Percentiles rank a stretch among this genome's conserved stretches.
These are phyloP conservation scores for Takifugu ocellatus DNA, from an alignment of 2,797 vertebrate species.

Conservation along the genomic window DNA sequence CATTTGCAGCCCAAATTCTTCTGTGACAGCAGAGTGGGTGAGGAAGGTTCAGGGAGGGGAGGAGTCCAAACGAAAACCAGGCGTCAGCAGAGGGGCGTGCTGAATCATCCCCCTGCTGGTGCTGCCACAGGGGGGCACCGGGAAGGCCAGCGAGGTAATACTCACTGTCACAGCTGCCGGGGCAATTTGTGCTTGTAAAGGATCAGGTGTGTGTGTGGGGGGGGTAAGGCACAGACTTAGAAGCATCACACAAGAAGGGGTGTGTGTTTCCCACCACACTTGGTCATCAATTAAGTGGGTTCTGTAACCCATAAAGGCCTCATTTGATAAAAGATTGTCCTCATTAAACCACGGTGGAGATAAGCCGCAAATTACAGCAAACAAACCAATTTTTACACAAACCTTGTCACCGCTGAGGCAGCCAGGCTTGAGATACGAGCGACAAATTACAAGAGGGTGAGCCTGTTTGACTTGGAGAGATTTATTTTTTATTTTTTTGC, in stretches of 20 bases:
- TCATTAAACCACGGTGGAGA: slow-evolving; percentile 22
- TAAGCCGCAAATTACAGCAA: slow-evolving; percentile 48
- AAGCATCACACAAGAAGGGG: slow-evolving; percentile 16
- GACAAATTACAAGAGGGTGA: background rate
- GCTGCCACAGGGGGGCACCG: slow-evolving; percentile 5
- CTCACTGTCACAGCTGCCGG: slow-evolving; percentile 15
- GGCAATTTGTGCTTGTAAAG: slow-evolving; percentile 15
- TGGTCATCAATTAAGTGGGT: background rate
- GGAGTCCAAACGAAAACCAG: slow-evolving; percentile 9
- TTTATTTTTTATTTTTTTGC: background rate
- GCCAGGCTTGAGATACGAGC: background rate
- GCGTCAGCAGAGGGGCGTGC: slow-evolving; percentile 16
- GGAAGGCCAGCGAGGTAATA: slow-evolving; percentile 8
- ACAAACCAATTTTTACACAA: slow-evolving; percentile 18
- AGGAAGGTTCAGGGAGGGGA: slow-evolving; percentile 21
- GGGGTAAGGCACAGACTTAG: slow-evolving; percentile 40
- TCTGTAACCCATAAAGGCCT: slow-evolving; percentile 28
- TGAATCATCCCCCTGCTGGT: slow-evolving; percentile 27
- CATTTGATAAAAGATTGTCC: slow-evolving; percentile 46
- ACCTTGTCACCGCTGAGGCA: slow-evolving; percentile 11
- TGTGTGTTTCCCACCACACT: slow-evolving; percentile 19
- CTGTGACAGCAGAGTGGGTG: slow-evolving; percentile 25
- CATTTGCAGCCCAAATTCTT: slow-evolving; percentile 41
- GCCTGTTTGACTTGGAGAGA: background rate
- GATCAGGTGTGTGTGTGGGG: slow-evolving; percentile 3